phyloP scores from a whole-genome alignment of 1,140 invertebrate species.

The Zaprionus lachaisei region DNA sequence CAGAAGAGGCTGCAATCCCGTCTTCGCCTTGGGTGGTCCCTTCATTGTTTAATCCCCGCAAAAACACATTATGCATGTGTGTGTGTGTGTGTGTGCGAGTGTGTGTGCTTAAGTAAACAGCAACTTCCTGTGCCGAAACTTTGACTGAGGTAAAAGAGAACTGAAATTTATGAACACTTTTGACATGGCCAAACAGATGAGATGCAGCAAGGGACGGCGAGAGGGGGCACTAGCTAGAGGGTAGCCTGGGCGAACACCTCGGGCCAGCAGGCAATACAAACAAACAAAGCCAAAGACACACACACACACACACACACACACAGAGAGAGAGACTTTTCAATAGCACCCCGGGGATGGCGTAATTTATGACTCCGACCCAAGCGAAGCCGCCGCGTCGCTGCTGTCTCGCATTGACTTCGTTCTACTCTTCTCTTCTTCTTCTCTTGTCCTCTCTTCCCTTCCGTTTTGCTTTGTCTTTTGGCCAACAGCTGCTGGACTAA shows the following conservation, averaged over 20 bases:
- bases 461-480: not conserved
- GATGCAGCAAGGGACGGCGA: not conserved
- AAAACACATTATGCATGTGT: slow-evolving; percentile 46
- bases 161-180: slow-evolving; percentile 77
- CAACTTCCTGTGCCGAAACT: slow-evolving; percentile 75
- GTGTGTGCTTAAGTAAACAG: slow-evolving; percentile 68
- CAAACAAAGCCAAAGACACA: slow-evolving; percentile 46
- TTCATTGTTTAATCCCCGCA: slow-evolving; percentile 12
- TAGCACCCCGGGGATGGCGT: slow-evolving; percentile 78
- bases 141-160: slow-evolving; percentile 19
- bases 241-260: slow-evolving; percentile 55
- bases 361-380: slow-evolving; percentile 79
- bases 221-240: not conserved
- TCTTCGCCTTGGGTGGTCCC: slow-evolving; percentile 50
- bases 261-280: slow-evolving; percentile 51
- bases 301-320: slow-evolving; percentile 18
- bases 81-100: slow-evolving; percentile 10
- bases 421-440: not conserved
- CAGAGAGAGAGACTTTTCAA: slow-evolving; percentile 56
- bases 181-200: slow-evolving; percentile 57
- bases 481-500: slow-evolving; percentile 26
- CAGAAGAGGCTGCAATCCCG: no score
- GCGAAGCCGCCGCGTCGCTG: slow-evolving; percentile 41
- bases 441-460: slow-evolving; percentile 32
- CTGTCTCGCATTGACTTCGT: slow-evolving; percentile 68